Evolutionary conservation across 2,797 vertebrate genomes (phyloP).

Genomic region (Enteromius mattozi): DNA sequence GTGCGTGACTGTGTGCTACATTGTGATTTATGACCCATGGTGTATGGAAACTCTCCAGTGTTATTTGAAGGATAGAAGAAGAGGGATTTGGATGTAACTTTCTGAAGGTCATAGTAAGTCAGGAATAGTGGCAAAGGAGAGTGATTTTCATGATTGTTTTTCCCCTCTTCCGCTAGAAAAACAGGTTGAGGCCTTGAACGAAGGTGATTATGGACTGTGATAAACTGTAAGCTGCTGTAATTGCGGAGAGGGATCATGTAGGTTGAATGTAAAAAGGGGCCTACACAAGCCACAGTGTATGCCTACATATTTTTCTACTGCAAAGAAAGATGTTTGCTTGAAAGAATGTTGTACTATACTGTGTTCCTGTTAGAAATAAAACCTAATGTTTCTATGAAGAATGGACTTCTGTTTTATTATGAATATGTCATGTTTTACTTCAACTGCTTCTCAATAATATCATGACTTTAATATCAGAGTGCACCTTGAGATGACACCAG

Average conservation of each 20-base stretch:
- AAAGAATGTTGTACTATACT: constrained; percentile 51
- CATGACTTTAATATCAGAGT: neutral
- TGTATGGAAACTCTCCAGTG: constrained; percentile 38
- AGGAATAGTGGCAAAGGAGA: neutral
- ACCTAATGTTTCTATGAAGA: constrained; percentile 59
- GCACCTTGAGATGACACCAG: neutral
- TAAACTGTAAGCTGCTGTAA: constrained; percentile 42
- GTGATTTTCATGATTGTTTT: constrained; percentile 29
- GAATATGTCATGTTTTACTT: neutral
- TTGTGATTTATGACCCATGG: constrained; percentile 34
- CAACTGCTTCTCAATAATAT: neutral
- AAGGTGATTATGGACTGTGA: constrained; percentile 23
- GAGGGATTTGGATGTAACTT: constrained; percentile 48
- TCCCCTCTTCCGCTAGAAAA: constrained; percentile 12
- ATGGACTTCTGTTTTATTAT: constrained; percentile 10
- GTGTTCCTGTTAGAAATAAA: constrained; percentile 64
- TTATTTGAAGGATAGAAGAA: constrained; percentile 23
- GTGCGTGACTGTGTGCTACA: constrained; percentile 40
- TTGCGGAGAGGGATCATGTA: constrained; percentile 49
- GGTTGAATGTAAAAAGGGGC: constrained; percentile 53
- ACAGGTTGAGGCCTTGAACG: constrained; percentile 8
- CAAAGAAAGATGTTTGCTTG: constrained; percentile 54
- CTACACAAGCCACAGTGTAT: constrained; percentile 40
- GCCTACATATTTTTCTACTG: constrained; percentile 59
- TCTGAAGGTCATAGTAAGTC: constrained; percentile 41